Percentiles rank a stretch among this genome's conserved stretches.
phyloP scores from a whole-genome alignment of 2,113 vertebrate species.

The Formicarius rufipectus region DNA sequence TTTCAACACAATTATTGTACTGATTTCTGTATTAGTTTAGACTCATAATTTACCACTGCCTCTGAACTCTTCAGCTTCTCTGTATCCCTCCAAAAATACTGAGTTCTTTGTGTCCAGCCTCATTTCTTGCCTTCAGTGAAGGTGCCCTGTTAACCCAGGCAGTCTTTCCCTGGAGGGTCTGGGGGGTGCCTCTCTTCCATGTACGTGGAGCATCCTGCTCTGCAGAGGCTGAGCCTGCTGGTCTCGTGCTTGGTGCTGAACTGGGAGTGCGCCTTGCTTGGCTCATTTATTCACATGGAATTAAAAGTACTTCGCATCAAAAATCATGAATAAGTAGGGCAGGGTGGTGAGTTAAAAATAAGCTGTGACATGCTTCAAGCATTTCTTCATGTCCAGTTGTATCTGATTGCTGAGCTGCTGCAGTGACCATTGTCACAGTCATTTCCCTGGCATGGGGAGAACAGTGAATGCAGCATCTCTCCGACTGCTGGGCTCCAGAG shows the following conservation, averaged over 20 bases:
- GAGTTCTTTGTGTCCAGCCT: neutral
- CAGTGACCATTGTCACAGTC: conserved; percentile 35
- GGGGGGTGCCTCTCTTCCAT: neutral
- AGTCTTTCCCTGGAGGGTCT: neutral
- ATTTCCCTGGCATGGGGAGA: neutral
- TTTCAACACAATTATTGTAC: neutral
- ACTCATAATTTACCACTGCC: neutral
- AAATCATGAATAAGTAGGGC: conserved; percentile 15
- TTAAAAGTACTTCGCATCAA: conserved; percentile 15
- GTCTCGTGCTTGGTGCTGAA: neutral
- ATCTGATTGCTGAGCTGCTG: neutral
- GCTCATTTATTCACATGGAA: conserved; percentile 8
- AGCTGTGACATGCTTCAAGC: neutral
- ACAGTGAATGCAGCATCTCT: neutral
- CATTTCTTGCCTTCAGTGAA: neutral
- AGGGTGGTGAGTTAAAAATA: conserved; percentile 21
- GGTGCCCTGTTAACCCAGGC: neutral
- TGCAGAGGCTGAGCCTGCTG: neutral
- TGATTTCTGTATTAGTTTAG: neutral
- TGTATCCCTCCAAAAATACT: neutral
- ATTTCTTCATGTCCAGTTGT: neutral
- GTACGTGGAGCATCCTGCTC: neutral
- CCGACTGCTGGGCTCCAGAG: neutral
- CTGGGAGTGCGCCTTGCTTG: neutral
- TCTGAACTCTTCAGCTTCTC: neutral